phyloP scores from a whole-genome alignment of 1,140 invertebrate species.

The Triops longicaudatus region DNA sequence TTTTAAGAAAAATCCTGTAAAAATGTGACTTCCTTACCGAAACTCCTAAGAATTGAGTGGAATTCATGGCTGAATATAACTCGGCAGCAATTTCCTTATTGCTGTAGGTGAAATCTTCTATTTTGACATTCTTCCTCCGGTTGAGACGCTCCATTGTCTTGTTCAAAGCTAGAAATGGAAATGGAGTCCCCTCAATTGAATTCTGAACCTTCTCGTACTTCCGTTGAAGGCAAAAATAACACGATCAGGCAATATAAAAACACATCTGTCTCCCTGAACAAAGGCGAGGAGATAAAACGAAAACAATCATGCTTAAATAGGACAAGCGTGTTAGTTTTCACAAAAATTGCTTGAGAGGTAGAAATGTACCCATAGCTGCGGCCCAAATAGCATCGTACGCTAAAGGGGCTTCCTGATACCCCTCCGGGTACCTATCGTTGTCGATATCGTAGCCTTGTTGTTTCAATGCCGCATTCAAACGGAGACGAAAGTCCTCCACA shows the following conservation, averaged over 20 bases:
- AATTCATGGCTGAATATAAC: conserved; percentile 95
- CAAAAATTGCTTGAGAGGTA: background rate
- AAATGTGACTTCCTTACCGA: conserved; percentile 77
- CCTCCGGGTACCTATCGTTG: conserved; percentile 74
- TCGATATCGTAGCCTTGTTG: conserved; percentile 71
- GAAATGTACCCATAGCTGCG: conserved; percentile 66
- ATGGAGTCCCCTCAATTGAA: background rate
- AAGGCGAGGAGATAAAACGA: background rate
- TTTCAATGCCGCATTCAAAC: conserved; percentile 67
- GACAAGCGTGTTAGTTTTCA: background rate
- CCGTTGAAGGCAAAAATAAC: conserved; percentile 12
- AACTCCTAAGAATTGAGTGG: conserved; percentile 92
- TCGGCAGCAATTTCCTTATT: conserved; percentile 89
- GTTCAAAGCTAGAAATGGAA: conserved; percentile 69
- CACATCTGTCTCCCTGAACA: background rate
- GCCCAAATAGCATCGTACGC: conserved; percentile 99
- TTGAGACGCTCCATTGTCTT: conserved; percentile 80
- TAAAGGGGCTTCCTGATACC: conserved; percentile 94
- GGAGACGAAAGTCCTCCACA: conserved; percentile 47
- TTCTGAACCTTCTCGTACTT: background rate
- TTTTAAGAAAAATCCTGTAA: no score
- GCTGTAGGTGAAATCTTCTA: conserved; percentile 96
- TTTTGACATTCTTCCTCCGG: conserved; percentile 59
- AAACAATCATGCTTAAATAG: background rate
- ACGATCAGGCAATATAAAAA: background rate